These are phyloP conservation scores for Endomychus coccineus DNA, from an alignment of 2,888 invertebrate genomes.

Conservation along the genomic window DNA sequence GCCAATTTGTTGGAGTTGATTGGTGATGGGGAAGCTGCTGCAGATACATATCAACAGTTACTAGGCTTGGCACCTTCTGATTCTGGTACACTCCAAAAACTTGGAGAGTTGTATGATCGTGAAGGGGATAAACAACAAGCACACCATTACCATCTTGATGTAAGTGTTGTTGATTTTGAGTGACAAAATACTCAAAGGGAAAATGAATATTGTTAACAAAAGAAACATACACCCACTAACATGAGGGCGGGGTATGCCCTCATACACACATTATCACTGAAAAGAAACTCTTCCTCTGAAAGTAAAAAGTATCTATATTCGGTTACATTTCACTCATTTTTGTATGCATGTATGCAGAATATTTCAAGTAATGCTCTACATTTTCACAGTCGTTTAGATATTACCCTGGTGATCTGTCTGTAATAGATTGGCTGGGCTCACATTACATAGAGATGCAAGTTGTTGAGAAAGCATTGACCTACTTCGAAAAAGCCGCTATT, in stretches of 20 bases:
- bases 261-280: too few species aligned
- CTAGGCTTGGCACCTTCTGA: conserved; percentile 82
- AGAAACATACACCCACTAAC: too few species aligned
- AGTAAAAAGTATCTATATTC: too few species aligned
- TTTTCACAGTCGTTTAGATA: conserved; percentile 67
- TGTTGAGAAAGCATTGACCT: conserved; percentile 76
- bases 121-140: conserved; percentile 89
- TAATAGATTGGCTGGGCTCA: conserved; percentile 83
- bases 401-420: conserved; percentile 64
- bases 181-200: too few species aligned
- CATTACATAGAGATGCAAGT: conserved; percentile 85
- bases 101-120: conserved; percentile 84
- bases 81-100: conserved; percentile 77
- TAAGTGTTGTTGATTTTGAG: conserved; percentile 42
- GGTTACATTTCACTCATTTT: too few species aligned
- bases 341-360: not conserved
- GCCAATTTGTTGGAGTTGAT: conserved; percentile 68
- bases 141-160: conserved; percentile 74
- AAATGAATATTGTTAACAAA: too few species aligned
- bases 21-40: conserved; percentile 53
- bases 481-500: conserved; percentile 72
- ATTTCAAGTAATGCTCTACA: too few species aligned
- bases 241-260: too few species aligned
- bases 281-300: too few species aligned
- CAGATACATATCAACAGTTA: conserved; percentile 66